Evolutionary conservation across 53 echinoderm and acorn worm species (phyloP).

Genomic region (Arbacia lixula): DNA sequence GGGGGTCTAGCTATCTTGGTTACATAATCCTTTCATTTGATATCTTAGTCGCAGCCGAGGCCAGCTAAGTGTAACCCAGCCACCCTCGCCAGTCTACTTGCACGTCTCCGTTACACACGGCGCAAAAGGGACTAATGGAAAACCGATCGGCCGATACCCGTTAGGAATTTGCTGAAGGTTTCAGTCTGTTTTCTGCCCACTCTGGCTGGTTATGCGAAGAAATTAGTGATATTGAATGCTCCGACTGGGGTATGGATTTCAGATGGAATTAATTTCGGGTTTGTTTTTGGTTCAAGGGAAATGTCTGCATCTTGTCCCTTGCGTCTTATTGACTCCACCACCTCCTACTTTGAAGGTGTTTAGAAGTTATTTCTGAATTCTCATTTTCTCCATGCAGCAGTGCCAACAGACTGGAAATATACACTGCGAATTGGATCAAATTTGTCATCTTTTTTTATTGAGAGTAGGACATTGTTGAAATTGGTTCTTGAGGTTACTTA

Average conservation of each 20-base stretch:
- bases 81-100: conserved; percentile 33
- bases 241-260: conserved; percentile 6
- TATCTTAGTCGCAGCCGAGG: conserved; percentile 10
- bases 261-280: conserved; percentile 32
- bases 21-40: conserved; percentile 40
- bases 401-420: too few relatives aligned
- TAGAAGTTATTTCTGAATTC: too few relatives aligned
- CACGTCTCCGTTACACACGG: conserved; percentile 26
- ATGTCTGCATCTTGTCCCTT: too few relatives aligned
- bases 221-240: conserved; percentile 15
- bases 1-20: conserved; percentile 2
- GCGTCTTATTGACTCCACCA: too few relatives aligned
- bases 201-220: conserved; percentile 5
- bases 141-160: conserved; percentile 13
- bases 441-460: too few relatives aligned
- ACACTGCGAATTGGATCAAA: too few relatives aligned
- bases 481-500: too few relatives aligned
- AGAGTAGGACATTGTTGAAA: too few relatives aligned
- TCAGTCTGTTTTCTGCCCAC: background rate
- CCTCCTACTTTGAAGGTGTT: too few relatives aligned
- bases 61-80: conserved; percentile 28
- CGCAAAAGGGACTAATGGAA: background rate
- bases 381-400: too few relatives aligned
- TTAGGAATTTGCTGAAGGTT: conserved; percentile 5
- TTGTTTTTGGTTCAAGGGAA: conserved; percentile 9